Evolutionary conservation across 2,888 invertebrate genomes (phyloP).

Genomic region (Pachymerium ferrugineum): DNA sequence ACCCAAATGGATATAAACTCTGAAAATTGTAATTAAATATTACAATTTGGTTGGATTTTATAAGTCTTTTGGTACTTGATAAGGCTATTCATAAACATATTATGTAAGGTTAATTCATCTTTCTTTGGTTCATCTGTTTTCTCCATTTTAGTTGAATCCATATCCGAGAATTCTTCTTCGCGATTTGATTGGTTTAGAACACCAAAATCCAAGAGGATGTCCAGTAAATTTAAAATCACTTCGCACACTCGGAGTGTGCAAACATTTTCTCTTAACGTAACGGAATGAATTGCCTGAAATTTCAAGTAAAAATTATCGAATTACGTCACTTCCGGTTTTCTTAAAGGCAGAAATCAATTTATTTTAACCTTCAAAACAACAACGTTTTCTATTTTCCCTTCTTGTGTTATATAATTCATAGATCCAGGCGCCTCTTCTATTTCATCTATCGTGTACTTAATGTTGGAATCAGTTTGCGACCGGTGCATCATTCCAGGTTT

Average conservation of each 20-base stretch:
- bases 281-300: constrained; percentile 74
- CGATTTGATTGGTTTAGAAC: constrained; percentile 55
- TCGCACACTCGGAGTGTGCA: constrained; percentile 84
- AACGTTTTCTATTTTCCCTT: constrained; percentile 88
- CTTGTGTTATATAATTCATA: constrained; percentile 83
- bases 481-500: constrained; percentile 59
- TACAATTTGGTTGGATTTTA: background rate
- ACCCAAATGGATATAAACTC: constrained; percentile 81
- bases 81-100: constrained; percentile 65
- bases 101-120: constrained; percentile 56
- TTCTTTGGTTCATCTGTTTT: constrained; percentile 36
- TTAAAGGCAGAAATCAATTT: background rate
- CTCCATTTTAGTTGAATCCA: constrained; percentile 31
- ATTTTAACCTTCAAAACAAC: constrained; percentile 70
- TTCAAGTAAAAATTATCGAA: background rate
- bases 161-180: constrained; percentile 43
- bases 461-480: constrained; percentile 88
- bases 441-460: constrained; percentile 79
- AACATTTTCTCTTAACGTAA: constrained; percentile 74
- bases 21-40: constrained; percentile 48
- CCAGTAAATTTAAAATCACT: constrained; percentile 84
- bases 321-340: background rate
- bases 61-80: constrained; percentile 44
- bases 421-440: constrained; percentile 84
- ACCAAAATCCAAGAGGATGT: constrained; percentile 84